Conservation (phyloP, 2,113 vertebrate species). For the Aphyosemion australe region DNA sequence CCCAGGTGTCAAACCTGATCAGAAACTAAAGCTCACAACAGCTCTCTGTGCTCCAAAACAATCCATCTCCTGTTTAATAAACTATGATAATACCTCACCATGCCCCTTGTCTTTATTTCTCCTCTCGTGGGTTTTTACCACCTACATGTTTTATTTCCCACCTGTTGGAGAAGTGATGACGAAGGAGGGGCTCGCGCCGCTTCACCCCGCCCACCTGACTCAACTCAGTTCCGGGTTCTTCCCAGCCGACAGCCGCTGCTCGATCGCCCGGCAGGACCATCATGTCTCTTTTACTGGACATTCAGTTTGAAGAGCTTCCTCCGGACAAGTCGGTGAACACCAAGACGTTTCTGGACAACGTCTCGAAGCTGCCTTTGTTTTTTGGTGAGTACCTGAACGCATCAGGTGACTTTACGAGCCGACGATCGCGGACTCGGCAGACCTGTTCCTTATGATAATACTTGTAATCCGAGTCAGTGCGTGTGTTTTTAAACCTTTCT, state of each 20-base stretch:
- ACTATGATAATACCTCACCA: conserved; percentile 52
- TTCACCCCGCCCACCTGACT: conserved; percentile 41
- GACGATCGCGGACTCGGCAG: neutral
- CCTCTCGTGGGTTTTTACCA: neutral
- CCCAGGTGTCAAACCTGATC: conserved; percentile 35
- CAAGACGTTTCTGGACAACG: conserved; percentile 84
- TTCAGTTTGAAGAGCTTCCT: conserved; percentile 85
- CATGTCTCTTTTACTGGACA: conserved; percentile 88
- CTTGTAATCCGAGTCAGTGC: too few relatives aligned
- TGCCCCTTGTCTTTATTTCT: neutral
- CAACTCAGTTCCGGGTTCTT: conserved; percentile 68
- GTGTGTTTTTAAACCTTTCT: too few relatives aligned
- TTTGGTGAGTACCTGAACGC: conserved; percentile 84
- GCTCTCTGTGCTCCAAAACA: conserved; percentile 50
- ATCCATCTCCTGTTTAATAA: conserved; percentile 61
- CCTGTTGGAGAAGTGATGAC: conserved; percentile 46
- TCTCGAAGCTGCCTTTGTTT: conserved; percentile 86
- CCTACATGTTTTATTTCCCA: conserved; percentile 23
- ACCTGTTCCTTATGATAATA: conserved; percentile 3
- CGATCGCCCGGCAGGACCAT: conserved; percentile 57
- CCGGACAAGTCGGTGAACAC: conserved; percentile 86
- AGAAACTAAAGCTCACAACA: conserved; percentile 27
- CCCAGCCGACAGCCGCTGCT: conserved; percentile 2
- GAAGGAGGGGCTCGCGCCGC: conserved; percentile 5
- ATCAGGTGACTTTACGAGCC: neutral